Percentiles rank a stretch among this genome's conserved stretches.
phyloP scores from a whole-genome alignment of 53 echinoderm and acorn worm genomes.

The Holothuria leucospilota region DNA sequence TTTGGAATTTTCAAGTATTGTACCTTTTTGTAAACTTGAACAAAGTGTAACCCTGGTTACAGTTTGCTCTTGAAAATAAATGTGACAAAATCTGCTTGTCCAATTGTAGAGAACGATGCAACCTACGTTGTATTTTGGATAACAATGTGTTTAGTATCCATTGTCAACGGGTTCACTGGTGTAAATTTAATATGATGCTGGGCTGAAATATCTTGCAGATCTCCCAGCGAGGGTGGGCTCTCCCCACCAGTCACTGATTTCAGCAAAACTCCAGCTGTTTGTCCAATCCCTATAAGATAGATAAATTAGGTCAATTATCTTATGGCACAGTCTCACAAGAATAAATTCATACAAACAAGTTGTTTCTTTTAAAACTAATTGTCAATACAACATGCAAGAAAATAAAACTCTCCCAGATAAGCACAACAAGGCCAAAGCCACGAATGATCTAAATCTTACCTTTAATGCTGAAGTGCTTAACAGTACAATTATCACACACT shows the following conservation, averaged over 20 bases:
- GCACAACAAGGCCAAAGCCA: too few relatives aligned
- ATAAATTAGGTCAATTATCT: background rate
- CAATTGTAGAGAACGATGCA: background rate
- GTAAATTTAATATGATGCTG: constrained; percentile 84
- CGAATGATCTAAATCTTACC: constrained; percentile 52
- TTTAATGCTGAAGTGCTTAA: constrained; percentile 92
- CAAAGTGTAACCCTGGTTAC: too few relatives aligned
- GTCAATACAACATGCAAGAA: background rate
- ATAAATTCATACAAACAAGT: background rate
- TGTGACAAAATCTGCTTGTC: too few relatives aligned
- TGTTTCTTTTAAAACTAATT: background rate
- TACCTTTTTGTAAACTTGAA: too few relatives aligned
- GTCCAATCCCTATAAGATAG: constrained; percentile 74
- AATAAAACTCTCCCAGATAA: too few relatives aligned
- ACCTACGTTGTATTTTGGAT: constrained; percentile 96
- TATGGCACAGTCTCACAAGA: background rate
- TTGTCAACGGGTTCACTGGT: constrained; percentile 93
- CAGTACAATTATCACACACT: constrained; percentile 96
- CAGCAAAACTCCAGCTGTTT: constrained; percentile 81
- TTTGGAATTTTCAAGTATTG: too few relatives aligned
- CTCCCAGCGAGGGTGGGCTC: constrained; percentile 76
- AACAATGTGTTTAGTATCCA: constrained; percentile 73
- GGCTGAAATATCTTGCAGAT: constrained; percentile 84
- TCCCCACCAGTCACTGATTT: constrained; percentile 83
- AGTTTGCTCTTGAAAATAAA: too few relatives aligned